Percentiles rank a stretch among this genome's conserved stretches.
Conservation (phyloP, 2,797 vertebrate genomes). For the Xenopus petersii region DNA sequence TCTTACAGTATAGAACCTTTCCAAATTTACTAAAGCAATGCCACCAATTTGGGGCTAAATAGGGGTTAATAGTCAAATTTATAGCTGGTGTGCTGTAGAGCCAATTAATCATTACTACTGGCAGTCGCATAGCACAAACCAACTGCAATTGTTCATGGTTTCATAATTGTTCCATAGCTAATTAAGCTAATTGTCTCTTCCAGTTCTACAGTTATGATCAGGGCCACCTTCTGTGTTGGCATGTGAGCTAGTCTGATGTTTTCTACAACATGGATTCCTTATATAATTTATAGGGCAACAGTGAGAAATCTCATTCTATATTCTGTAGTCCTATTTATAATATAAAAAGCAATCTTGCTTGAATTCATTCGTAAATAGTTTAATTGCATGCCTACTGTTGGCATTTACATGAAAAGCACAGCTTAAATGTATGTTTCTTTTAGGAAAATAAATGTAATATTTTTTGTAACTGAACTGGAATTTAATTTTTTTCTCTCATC, state of each 20-base stretch:
- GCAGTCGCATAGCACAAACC: constrained; percentile 23
- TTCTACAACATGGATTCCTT: no score
- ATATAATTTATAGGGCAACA: no score
- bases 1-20: background rate
- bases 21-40: background rate
- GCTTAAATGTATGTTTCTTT: no score
- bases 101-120: constrained; percentile 25
- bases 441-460: no score
- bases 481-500: no score
- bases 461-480: no score
- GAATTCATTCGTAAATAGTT: no score
- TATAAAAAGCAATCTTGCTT: no score
- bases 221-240: constrained; percentile 16
- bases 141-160: constrained; percentile 11
- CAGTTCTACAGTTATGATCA: constrained; percentile 29
- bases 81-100: constrained; percentile 25
- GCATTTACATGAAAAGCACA: no score
- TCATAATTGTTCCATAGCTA: constrained; percentile 42
- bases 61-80: constrained; percentile 19
- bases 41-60: background rate
- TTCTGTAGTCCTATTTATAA: no score
- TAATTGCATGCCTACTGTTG: no score
- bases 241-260: background rate
- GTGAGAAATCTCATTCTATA: no score
- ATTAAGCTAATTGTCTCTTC: constrained; percentile 45